These are phyloP conservation scores for Trypoxylus dichotomus DNA, from an alignment of 1,140 invertebrate genomes.

Conservation along the genomic window DNA sequence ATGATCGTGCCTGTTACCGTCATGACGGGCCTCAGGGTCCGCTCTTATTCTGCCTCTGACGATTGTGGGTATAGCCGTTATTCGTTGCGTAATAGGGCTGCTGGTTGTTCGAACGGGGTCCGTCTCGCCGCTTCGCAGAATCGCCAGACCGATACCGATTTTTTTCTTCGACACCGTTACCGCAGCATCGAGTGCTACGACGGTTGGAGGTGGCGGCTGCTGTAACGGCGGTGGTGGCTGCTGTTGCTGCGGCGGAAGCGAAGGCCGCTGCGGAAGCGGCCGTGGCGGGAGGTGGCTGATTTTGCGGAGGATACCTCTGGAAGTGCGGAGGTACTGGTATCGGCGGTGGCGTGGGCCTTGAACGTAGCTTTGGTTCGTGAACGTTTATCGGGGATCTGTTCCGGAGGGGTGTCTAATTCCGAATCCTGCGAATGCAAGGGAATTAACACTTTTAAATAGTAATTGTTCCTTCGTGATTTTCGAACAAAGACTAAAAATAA, in stretches of 20 bases:
- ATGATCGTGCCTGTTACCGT: constrained; percentile 19
- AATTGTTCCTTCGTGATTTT: too few species aligned
- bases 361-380: constrained; percentile 74
- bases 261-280: constrained; percentile 26
- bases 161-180: constrained; percentile 33
- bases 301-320: constrained; percentile 35
- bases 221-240: constrained; percentile 29
- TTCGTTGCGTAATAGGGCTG: constrained; percentile 48
- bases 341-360: constrained; percentile 42
- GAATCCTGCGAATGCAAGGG: constrained; percentile 60
- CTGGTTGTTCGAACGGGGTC: constrained; percentile 41
- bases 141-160: constrained; percentile 33
- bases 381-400: constrained; percentile 72
- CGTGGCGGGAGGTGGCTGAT: constrained; percentile 27
- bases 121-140: constrained; percentile 36
- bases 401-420: constrained; percentile 68
- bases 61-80: constrained; percentile 48
- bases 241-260: constrained; percentile 31
- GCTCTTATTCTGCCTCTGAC: constrained; percentile 43
- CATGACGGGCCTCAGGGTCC: constrained; percentile 31
- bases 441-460: neutral
- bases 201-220: constrained; percentile 33
- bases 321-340: constrained; percentile 48
- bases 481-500: too few species aligned
- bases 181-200: constrained; percentile 27